Conservation (phyloP, 2,113 vertebrate genomes). For the Actinemys pallida region DNA sequence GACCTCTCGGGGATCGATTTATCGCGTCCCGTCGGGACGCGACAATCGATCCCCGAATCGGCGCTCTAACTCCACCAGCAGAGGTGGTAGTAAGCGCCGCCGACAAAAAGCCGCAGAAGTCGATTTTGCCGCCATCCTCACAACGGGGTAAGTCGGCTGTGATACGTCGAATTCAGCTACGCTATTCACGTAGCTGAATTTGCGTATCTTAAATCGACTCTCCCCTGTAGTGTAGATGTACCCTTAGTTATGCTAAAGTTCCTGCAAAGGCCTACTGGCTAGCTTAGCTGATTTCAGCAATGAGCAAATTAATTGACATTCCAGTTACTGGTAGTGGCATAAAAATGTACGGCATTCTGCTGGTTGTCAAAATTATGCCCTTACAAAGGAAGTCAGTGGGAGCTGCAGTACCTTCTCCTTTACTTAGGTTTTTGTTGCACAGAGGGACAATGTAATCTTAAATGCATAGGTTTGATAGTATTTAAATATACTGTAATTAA, state of each 20-base stretch:
- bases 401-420: not conserved
- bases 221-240: no score
- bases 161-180: no score
- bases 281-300: not conserved
- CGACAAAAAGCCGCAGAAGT: no score
- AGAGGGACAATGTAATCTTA: not conserved
- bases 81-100: no score
- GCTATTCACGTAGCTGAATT: no score
- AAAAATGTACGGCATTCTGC: not conserved
- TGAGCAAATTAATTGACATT: not conserved
- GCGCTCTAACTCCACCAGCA: no score
- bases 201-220: no score
- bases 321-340: not conserved
- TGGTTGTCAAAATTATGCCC: not conserved
- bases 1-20: no score
- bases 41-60: no score
- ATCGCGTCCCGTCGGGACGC: no score
- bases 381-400: not conserved
- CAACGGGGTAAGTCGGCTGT: no score
- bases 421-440: not conserved
- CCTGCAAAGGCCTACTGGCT: not conserved
- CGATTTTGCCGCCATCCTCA: no score
- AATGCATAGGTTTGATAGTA: not conserved
- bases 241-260: not conserved
- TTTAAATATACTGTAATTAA: not conserved